Conservation (phyloP, 2,888 invertebrate species). For the Drosophila mayaguana region DNA sequence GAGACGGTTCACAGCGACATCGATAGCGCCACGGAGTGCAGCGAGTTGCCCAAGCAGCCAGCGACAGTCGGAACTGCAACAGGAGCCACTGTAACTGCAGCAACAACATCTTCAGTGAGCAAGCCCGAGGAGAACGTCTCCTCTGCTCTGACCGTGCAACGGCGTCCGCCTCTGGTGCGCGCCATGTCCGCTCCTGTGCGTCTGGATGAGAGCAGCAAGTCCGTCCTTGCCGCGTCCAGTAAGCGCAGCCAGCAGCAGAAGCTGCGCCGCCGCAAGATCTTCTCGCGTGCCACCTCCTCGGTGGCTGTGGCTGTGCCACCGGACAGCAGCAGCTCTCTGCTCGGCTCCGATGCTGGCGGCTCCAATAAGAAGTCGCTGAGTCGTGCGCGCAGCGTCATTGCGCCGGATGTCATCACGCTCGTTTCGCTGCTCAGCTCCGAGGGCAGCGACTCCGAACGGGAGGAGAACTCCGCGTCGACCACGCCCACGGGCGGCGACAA, state of each 20-base stretch:
- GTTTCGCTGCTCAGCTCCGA: conserved; percentile 89
- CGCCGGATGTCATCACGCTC: conserved; percentile 87
- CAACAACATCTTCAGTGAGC: neutral
- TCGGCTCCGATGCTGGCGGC: conserved; percentile 32
- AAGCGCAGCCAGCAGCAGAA: conserved; percentile 77
- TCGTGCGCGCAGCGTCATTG: conserved; percentile 81
- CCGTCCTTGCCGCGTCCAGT: conserved; percentile 69
- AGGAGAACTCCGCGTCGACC: conserved; percentile 71
- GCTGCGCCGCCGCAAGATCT: conserved; percentile 78
- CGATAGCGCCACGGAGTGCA: conserved; percentile 71
- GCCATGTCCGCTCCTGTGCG: conserved; percentile 86
- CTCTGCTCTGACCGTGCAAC: conserved; percentile 74
- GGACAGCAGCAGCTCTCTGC: conserved; percentile 34
- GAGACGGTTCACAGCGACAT: conserved; percentile 72
- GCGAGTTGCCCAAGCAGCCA: conserved; percentile 34
- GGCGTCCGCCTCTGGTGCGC: conserved; percentile 84
- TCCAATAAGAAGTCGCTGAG: conserved; percentile 69
- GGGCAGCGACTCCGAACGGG: conserved; percentile 88
- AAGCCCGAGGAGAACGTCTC: conserved; percentile 27
- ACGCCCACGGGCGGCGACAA: conserved; percentile 49
- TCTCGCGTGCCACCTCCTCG: conserved; percentile 69
- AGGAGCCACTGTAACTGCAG: neutral
- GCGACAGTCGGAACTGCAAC: no score
- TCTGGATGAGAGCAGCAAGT: conserved; percentile 78
- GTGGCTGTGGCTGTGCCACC: conserved; percentile 38